Percentiles rank a stretch among this genome's conserved stretches.
Conservation (phyloP, 2,888 invertebrate genomes). For the Chymomyza procnemis region DNA sequence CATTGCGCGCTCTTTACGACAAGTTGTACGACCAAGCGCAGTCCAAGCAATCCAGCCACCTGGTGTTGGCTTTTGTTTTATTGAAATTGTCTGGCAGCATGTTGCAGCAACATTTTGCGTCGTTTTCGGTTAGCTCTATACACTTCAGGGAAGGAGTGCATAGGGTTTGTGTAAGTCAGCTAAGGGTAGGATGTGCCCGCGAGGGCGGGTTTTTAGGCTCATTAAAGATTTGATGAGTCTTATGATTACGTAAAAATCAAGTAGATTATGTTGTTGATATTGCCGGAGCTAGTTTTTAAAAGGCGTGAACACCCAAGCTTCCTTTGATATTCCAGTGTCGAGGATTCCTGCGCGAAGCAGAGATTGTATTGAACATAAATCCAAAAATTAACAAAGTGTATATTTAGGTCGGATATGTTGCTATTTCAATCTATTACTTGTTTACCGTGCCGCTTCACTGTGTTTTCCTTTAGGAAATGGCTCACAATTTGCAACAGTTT, state of each 20-base stretch:
- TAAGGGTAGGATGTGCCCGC: background rate
- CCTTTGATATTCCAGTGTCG: no score
- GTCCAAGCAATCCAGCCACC: background rate
- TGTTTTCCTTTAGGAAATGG: slow-evolving; percentile 51
- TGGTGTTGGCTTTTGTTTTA: slow-evolving; percentile 36
- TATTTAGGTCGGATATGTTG: no score
- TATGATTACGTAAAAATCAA: no score
- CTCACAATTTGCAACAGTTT: slow-evolving; percentile 61
- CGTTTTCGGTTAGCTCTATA: slow-evolving; percentile 5
- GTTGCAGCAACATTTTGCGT: slow-evolving; percentile 53
- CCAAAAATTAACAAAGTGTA: no score
- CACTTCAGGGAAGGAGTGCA: background rate
- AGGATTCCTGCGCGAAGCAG: no score
- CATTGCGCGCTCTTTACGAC: slow-evolving; percentile 1
- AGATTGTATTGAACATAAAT: no score
- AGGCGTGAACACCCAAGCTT: no score
- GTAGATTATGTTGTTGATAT: no score
- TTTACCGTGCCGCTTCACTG: slow-evolving; percentile 3
- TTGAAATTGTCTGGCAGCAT: slow-evolving; percentile 57
- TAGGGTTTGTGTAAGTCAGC: slow-evolving; percentile 5
- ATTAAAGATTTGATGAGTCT: no score
- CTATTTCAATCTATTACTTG: background rate
- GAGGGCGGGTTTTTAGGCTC: background rate
- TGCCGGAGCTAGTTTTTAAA: no score
- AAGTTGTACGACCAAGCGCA: background rate